Evolutionary conservation across 2,797 vertebrate species (phyloP).

Genomic region (Chrysolophus pictus): DNA sequence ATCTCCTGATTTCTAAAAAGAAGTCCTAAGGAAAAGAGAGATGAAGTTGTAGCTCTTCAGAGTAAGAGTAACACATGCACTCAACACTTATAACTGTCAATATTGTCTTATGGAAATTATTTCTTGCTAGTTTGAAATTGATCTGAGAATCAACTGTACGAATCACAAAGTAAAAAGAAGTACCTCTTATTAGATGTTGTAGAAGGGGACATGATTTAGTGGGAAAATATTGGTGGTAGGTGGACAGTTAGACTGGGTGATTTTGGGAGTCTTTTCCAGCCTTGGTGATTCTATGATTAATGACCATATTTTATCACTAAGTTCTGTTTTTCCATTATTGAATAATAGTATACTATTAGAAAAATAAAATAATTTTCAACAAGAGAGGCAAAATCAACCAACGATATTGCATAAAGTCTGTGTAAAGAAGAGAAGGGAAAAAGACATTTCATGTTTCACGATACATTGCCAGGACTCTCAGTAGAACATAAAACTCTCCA

Average conservation of each 20-base stretch:
- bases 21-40: not conserved
- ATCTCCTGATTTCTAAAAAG: not conserved
- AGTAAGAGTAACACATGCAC: not conserved
- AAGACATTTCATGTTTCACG: not conserved
- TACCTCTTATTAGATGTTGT: not conserved
- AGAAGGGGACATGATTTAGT: too few species aligned
- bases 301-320: not conserved
- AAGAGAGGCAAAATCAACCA: not conserved
- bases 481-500: not conserved
- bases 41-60: not conserved
- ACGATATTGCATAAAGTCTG: not conserved
- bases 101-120: too few species aligned
- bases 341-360: not conserved
- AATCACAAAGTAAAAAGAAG: not conserved
- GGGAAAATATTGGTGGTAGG: too few species aligned
- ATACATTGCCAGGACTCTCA: not conserved
- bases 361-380: not conserved
- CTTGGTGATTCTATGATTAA: not conserved
- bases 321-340: not conserved
- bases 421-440: not conserved
- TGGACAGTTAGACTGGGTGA: too few species aligned
- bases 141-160: not conserved
- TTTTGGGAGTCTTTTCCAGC: too few species aligned
- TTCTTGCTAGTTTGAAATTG: too few species aligned
- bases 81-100: too few species aligned